These are phyloP conservation scores for Tenebrosternarchus preto DNA, from an alignment of 2,113 vertebrate genomes.

Conservation along the genomic window DNA sequence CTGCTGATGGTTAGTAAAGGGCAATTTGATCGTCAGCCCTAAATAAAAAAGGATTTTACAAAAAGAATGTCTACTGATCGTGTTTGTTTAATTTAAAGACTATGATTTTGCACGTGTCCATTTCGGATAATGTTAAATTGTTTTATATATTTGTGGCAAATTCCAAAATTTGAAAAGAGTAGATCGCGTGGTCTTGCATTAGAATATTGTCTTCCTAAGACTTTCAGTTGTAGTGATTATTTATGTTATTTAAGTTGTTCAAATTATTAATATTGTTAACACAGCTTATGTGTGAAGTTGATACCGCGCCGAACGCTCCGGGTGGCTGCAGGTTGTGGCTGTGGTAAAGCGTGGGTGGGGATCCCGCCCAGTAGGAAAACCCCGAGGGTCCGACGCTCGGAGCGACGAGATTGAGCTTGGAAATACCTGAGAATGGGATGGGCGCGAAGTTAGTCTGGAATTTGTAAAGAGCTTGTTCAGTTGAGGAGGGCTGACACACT, in stretches of 20 bases:
- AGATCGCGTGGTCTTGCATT: background rate
- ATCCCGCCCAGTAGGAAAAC: conserved; percentile 95
- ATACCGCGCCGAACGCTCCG: conserved; percentile 84
- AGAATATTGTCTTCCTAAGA: background rate
- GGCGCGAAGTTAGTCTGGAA: conserved; percentile 91
- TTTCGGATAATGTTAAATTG: too few relatives aligned
- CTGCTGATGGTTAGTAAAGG: background rate
- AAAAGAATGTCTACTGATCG: background rate
- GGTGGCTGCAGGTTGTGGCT: conserved; percentile 85
- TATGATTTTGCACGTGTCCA: background rate
- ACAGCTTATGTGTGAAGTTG: conserved; percentile 83
- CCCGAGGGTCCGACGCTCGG: conserved; percentile 85
- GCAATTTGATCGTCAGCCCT: too few relatives aligned
- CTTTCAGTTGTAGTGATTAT: conserved; percentile 88
- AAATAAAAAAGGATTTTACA: background rate
- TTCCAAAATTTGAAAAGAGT: too few relatives aligned
- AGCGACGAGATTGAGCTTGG: conserved; percentile 94
- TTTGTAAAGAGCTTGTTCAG: conserved; percentile 93
- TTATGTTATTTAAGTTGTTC: conserved; percentile 71
- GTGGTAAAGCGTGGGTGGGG: conserved; percentile 84
- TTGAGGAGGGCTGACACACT: conserved; percentile 91
- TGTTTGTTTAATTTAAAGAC: background rate
- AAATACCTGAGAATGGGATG: conserved; percentile 90
- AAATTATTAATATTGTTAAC: conserved; percentile 84
- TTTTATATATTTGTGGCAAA: background rate